Base-by-base conservation (phyloP, 2,888 invertebrate species). In the Priocnemis perturbator region DNA sequence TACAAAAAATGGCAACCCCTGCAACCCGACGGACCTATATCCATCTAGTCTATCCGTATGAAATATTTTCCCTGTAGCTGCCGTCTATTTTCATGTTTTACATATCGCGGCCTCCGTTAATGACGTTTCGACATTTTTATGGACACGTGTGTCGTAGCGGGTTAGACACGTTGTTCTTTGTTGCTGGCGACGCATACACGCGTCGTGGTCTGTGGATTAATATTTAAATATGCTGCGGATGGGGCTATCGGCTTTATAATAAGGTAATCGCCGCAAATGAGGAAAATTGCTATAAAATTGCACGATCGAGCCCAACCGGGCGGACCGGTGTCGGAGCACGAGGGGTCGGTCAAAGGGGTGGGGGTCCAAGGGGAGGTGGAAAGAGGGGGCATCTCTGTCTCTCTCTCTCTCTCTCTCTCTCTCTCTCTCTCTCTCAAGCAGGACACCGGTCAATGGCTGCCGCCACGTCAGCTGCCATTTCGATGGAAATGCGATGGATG, bases 241-340 rank as follows among this genome's bases (percentile, higher is more conserved):
- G 5, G 20, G 72, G 67, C 67, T 72, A 82, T 80, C 81, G 76
- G 75, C 75, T 79, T 82, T 68, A 73, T 81, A 81, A 86, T 85
- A 84, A 84, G 83, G 82, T 84, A 85, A 88, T 87, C 86, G 79
- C 78, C 79, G 74, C 77, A 84, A 88, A 87, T 81, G 85, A 85
- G 87, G 87, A 87, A 88, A 88, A 88, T 88, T 88, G 86, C 83
- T 88, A 87, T 86, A 84, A 88, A 88, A 88, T 88, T 88, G 86
- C 84, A 79, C 76, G 84, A 85, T 85, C 81, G 77, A 82, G 11
- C 37, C 11, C 37, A 37, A 81, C 77, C 84, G 74, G 83, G 78
- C 74, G 76, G 80, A 81, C 77, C 78, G 82, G 78, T 76, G 76
- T 72, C 45, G 64, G 52, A 21, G 60, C 21, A 17, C 26, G 69